A percentile compares a stretch with the other conserved stretches of the same genome.
These are phyloP conservation scores for Chouioia cunea DNA, from an alignment of 2,888 invertebrate species.

Conservation along the genomic window DNA sequence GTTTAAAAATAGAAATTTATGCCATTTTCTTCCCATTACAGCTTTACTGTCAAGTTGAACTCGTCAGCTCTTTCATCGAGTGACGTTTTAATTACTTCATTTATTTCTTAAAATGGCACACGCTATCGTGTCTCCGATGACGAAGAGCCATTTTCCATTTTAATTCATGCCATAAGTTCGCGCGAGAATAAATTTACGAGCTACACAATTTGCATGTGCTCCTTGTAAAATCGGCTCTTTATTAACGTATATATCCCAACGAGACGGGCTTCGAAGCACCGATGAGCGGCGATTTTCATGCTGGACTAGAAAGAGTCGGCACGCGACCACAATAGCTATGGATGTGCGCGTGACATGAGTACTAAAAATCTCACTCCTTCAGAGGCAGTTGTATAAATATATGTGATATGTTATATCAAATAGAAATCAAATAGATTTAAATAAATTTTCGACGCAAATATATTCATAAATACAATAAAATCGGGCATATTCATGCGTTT, in stretches of 20 bases:
- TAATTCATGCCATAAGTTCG: conserved; percentile 45
- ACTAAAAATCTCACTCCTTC: too few relatives aligned
- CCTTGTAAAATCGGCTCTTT: conserved; percentile 34
- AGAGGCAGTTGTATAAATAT: too few relatives aligned
- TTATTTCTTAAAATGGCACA: conserved; percentile 51
- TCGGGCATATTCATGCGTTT: too few relatives aligned
- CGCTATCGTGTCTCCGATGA: conserved; percentile 44
- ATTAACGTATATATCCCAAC: conserved; percentile 18
- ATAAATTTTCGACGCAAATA: too few relatives aligned
- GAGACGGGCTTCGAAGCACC: not conserved
- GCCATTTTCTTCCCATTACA: conserved; percentile 6
- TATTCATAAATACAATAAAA: too few relatives aligned
- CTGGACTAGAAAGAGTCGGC: conserved; percentile 7
- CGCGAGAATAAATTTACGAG: conserved; percentile 49
- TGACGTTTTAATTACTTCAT: conserved; percentile 50
- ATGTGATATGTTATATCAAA: too few relatives aligned
- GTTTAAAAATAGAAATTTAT: conserved; percentile 41
- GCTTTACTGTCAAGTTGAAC: not conserved
- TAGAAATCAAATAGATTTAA: too few relatives aligned
- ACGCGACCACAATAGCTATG: conserved; percentile 11
- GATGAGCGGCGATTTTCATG: not conserved
- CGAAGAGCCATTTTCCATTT: conserved; percentile 49
- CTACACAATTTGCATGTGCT: conserved; percentile 47
- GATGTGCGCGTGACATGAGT: too few relatives aligned
- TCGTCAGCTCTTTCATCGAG: not conserved